Evolutionary conservation across 2,113 vertebrate species (phyloP).

Genomic region (Delphinapterus leucas): DNA sequence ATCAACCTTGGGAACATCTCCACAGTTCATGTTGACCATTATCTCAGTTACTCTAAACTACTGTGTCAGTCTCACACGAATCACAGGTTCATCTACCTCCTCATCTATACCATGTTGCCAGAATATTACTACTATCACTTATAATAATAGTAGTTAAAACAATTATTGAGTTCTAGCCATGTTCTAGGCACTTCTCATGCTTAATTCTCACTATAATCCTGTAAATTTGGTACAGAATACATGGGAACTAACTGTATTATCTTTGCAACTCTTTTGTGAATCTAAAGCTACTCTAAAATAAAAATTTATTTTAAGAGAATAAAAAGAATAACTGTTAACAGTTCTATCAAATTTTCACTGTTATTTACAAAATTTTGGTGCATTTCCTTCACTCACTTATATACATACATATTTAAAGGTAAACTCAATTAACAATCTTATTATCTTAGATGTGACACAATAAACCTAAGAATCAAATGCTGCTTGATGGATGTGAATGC

Average conservation of each 20-base stretch:
- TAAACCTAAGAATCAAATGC: neutral
- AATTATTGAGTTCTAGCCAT: neutral
- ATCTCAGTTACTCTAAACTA: neutral
- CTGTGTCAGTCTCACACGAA: neutral
- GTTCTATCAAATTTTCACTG: neutral
- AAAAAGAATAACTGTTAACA: neutral
- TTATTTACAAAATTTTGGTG: neutral
- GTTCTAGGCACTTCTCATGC: neutral
- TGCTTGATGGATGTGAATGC: neutral
- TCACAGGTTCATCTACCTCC: neutral
- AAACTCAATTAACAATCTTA: neutral
- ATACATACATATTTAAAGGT: neutral
- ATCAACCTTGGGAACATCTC: neutral
- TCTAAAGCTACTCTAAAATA: neutral
- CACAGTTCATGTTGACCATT: neutral
- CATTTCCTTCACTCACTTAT: neutral
- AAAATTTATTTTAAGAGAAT: neutral
- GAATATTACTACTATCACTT: neutral
- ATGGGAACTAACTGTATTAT: neutral
- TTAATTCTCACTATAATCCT: neutral
- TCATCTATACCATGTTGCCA: neutral
- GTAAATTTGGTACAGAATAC: neutral
- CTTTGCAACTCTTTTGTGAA: neutral
- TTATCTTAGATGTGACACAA: neutral
- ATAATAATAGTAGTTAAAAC: neutral